Conservation (phyloP, 2,888 invertebrate species). For the Bugulina stolonifera region DNA sequence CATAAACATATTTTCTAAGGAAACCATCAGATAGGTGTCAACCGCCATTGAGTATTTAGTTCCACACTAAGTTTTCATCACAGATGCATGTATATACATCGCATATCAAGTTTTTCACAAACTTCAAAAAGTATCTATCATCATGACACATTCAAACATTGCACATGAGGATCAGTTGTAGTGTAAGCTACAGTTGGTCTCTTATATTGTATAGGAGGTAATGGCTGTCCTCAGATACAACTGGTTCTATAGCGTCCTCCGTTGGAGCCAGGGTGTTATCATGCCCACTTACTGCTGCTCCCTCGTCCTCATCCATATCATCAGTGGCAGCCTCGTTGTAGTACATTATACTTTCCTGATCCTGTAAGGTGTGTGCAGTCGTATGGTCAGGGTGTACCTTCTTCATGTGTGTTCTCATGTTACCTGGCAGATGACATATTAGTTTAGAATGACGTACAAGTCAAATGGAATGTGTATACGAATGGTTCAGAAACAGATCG, state of each 20-base stretch:
- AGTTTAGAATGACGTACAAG: not conserved
- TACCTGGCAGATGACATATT: constrained; percentile 34
- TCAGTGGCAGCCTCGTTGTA: not conserved
- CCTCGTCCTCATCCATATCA: not conserved
- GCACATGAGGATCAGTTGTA: too few relatives aligned
- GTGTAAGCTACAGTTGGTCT: too few relatives aligned
- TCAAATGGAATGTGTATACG: not conserved
- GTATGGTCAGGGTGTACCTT: constrained; percentile 42
- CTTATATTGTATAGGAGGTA: constrained; percentile 12
- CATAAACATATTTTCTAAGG: too few relatives aligned
- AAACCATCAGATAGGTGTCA: too few relatives aligned
- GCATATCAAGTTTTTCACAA: too few relatives aligned
- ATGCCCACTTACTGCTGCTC: constrained; percentile 1
- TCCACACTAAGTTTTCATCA: too few relatives aligned
- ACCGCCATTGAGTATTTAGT: too few relatives aligned
- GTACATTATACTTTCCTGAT: not conserved
- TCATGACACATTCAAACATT: too few relatives aligned
- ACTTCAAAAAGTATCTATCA: too few relatives aligned
- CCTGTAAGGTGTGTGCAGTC: not conserved
- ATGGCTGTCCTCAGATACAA: not conserved
- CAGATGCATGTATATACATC: too few relatives aligned
- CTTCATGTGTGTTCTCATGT: constrained; percentile 51
- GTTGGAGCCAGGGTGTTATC: not conserved
- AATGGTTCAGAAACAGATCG: too few relatives aligned
- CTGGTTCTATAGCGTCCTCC: not conserved